Base-by-base conservation (phyloP, 30 jellyfish, hydroid and myxozoan genomes). In the Hydra vulgaris region DNA sequence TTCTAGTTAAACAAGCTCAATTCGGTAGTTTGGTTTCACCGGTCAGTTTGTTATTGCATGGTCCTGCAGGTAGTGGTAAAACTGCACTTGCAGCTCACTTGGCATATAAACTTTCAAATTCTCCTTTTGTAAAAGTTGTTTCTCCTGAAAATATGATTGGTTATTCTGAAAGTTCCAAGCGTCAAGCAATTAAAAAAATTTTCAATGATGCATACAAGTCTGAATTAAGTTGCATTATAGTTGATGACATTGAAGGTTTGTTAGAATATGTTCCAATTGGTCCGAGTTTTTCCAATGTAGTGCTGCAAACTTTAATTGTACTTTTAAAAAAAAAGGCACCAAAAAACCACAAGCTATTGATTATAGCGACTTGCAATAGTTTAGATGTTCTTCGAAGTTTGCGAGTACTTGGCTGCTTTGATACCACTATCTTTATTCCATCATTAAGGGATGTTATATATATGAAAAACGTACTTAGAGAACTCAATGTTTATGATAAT, bases 91-190 rank as follows among this genome's bases (percentile, higher is more conserved):
- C n/a, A n/a, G n/a, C n/a, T n/a, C n/a, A n/a, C n/a, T n/a, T n/a
- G 54, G 99, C 99, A 23, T 56, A 81, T 68, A 55, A 81, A 75
- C 82, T 79, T 4, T 89, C 97, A 7, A 93, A 89, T 15, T 84
- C 89, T 78, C 99, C 99, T 17, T 88, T 94, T 72, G 90, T 94
- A 17, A 94, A 94, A 73, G 84, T 94, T 19, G 96, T 96, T 77
- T 84, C 99, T 18, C 89, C 99, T 18, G 96, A 94, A 53, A 83
- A 94, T 74, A 94, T 94, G 99, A 82, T 94, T 66, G 99, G 99
- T n/a, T 87, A 75, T 77, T 73, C 95, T 67, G 99, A 94, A 80
- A 79, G 90, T 77, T 94, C 96, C 19, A 94, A 89, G 54, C 88
- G 99, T 74, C 97, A 94, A 67, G 94, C 96, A 15, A 88, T 94